These are phyloP conservation scores for Staurois parvus DNA, from an alignment of 2,797 vertebrate genomes.

Conservation along the genomic window DNA sequence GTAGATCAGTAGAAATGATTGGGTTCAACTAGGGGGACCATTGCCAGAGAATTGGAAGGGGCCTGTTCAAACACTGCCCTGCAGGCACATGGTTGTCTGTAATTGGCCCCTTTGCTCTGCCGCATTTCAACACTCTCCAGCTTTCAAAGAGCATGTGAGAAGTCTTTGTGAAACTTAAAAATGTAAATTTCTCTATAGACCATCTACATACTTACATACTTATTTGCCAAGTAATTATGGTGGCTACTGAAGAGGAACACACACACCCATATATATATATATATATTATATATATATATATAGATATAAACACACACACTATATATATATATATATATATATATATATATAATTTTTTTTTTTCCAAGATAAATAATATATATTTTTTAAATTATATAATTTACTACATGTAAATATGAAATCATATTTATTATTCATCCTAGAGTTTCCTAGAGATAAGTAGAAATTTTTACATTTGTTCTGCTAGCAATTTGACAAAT, in stretches of 20 bases:
- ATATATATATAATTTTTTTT: too few species aligned
- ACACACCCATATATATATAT: not conserved
- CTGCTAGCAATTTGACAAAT: too few species aligned
- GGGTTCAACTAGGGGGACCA: conserved; percentile 52
- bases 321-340: too few species aligned
- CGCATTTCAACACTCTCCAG: conserved; percentile 56
- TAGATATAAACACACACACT: too few species aligned
- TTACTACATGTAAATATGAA: too few species aligned
- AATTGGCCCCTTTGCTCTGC: conserved; percentile 57
- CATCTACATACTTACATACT: conserved; percentile 51
- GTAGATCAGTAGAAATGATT: conserved; percentile 53
- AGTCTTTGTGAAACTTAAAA: conserved; percentile 40
- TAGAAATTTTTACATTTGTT: too few species aligned
- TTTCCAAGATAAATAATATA: too few species aligned
- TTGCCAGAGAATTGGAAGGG: conserved; percentile 37
- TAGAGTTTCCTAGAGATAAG: too few species aligned
- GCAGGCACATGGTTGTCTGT: conserved; percentile 16
- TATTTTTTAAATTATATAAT: too few species aligned
- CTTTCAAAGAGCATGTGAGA: conserved; percentile 53
- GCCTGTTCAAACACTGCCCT: conserved; percentile 52
- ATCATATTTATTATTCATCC: too few species aligned
- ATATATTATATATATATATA: too few species aligned
- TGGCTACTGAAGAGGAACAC: conserved; percentile 11
- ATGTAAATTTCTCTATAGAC: conserved; percentile 51
- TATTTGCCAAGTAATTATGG: too few species aligned